phyloP scores from a whole-genome alignment of 2,888 invertebrate species.

The Drosophila nr. fundita region DNA sequence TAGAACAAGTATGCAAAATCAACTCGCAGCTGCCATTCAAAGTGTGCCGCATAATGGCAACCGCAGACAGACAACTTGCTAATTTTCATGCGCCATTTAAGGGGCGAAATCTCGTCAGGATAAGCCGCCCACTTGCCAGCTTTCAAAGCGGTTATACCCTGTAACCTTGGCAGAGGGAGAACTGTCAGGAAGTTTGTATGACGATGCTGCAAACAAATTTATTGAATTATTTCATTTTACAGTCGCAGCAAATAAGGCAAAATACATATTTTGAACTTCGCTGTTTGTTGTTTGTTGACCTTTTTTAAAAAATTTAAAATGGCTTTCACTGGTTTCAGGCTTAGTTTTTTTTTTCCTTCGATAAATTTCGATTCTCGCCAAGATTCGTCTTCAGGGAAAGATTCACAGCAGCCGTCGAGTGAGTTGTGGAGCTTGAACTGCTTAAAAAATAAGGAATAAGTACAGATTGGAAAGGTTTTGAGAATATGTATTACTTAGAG shows the following conservation, averaged over 20 bases:
- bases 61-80: constrained; percentile 76
- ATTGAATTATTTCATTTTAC: background rate
- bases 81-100: constrained; percentile 84
- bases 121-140: constrained; percentile 45
- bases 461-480: background rate
- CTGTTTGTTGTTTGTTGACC: background rate
- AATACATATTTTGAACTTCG: background rate
- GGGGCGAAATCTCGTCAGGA: constrained; percentile 47
- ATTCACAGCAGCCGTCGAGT: background rate
- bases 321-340: background rate
- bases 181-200: too few relatives aligned
- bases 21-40: constrained; percentile 59
- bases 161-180: background rate
- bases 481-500: background rate
- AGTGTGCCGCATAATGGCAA: constrained; percentile 77
- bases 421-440: background rate
- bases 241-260: background rate
- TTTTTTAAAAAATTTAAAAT: background rate
- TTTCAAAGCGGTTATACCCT: constrained; percentile 27
- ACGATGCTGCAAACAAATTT: background rate
- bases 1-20: constrained; percentile 17
- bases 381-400: background rate
- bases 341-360: background rate
- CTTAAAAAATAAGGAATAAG: background rate
- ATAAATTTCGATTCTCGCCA: background rate